Percentiles rank a stretch among this genome's conserved stretches.
Evolutionary conservation across 1,140 invertebrate species (phyloP).

Genomic region (Drosophila kepulauana): DNA sequence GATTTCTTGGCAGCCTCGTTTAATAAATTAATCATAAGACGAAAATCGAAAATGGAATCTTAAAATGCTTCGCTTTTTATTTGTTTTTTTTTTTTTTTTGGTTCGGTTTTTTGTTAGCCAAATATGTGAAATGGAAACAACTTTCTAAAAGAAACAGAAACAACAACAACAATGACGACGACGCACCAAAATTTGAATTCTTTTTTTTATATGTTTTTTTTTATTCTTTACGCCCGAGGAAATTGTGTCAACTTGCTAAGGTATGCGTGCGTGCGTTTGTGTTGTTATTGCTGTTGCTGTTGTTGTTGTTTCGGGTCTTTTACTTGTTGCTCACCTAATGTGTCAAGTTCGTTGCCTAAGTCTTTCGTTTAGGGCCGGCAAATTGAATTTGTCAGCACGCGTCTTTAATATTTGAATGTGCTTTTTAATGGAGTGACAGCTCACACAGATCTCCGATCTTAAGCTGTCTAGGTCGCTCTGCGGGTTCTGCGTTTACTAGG

Average conservation of each 20-base stretch:
- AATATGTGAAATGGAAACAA: constrained; percentile 83
- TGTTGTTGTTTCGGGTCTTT: constrained; percentile 23
- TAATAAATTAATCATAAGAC: constrained; percentile 73
- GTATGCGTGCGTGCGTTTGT: constrained; percentile 47
- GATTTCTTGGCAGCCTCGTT: constrained; percentile 68
- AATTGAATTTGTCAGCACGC: constrained; percentile 55
- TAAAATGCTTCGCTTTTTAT: constrained; percentile 56
- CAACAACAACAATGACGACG: constrained; percentile 50
- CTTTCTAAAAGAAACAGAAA: constrained; percentile 76
- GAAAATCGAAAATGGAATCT: constrained; percentile 79
- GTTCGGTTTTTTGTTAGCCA: constrained; percentile 61
- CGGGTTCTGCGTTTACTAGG: constrained; percentile 77
- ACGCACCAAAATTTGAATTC: constrained; percentile 80
- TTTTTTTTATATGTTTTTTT: constrained; percentile 53
- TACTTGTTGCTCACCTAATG: constrained; percentile 5
- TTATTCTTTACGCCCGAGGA: constrained; percentile 80
- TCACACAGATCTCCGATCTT: constrained; percentile 7
- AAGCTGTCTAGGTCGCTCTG: constrained; percentile 68
- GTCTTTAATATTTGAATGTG: constrained; percentile 19
- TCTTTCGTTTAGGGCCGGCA: constrained; percentile 76
- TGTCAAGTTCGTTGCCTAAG: constrained; percentile 68
- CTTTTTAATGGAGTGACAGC: constrained; percentile 25
- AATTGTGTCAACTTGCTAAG: constrained; percentile 76
- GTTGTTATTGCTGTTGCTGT: constrained; percentile 16
- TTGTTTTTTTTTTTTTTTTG: constrained; percentile 18